These are phyloP conservation scores for Pao palembangensis DNA, from an alignment of 2,113 vertebrate species.

Conservation along the genomic window DNA sequence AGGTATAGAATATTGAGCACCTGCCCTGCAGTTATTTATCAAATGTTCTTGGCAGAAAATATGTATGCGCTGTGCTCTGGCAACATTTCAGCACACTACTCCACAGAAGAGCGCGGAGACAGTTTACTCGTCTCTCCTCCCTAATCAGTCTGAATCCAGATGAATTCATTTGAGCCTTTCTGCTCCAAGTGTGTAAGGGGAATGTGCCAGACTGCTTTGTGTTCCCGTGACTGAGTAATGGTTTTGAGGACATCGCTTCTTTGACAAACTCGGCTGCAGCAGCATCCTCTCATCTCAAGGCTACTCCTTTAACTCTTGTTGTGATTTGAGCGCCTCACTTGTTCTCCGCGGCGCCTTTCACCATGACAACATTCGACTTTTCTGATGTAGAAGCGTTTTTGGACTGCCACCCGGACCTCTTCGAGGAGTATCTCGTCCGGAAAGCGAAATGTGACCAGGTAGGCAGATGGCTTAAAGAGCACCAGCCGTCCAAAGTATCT, in stretches of 20 bases:
- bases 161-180: conserved; percentile 11
- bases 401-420: conserved; percentile 77
- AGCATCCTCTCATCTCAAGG: conserved; percentile 8
- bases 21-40: conserved; percentile 22
- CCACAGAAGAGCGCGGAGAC: conserved; percentile 18
- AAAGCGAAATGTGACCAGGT: conserved; percentile 73
- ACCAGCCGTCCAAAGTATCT: conserved; percentile 62
- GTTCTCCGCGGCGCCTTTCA: conserved; percentile 22
- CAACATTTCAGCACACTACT: conserved; percentile 43
- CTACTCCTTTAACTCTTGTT: conserved; percentile 25
- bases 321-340: conserved; percentile 4
- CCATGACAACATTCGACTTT: conserved; percentile 76
- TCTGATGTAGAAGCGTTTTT: conserved; percentile 78
- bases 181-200: neutral
- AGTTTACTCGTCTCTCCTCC: neutral
- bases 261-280: conserved; percentile 27
- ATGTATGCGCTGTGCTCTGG: conserved; percentile 33
- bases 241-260: conserved; percentile 29
- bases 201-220: no score
- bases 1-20: conserved; percentile 38
- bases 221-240: neutral
- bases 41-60: conserved; percentile 25
- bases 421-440: conserved; percentile 75
- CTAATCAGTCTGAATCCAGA: neutral
- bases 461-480: conserved; percentile 71